Evolutionary conservation across 2,113 vertebrate species (phyloP), one percentile per base, ranked within the genome.

Genomic region (Rhagologus leucostigma): DNA sequence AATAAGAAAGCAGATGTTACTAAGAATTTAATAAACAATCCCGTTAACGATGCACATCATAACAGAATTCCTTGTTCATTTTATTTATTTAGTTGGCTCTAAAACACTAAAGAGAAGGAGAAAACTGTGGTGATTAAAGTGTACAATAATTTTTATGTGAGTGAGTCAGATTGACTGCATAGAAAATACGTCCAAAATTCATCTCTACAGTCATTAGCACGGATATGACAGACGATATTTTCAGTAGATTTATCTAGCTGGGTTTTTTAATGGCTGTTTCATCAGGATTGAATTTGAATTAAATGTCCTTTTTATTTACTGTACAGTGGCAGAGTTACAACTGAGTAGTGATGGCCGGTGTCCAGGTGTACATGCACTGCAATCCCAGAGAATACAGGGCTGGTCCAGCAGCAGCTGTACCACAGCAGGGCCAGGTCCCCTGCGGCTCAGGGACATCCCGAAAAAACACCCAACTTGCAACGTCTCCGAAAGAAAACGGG

Each of bases 21-120:
- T 70, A 78, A 84, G 55, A 87, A 50, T 44, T 78, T 89, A 94
- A 92, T 94, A 90, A 95, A 93, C 56, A 78, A 20, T 55, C 35
- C 52, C 57, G 77, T 64, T 71, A 64, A 81, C 20, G 35, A 82
- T 37, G 60, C 57, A 59, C 73, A 71, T 44, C 12, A 2, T 20
- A 71, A 67, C 19, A 52, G 81, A 84, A 67, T 49, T 10, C 27
- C 5, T 13, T 42, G 35, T 53, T 62, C 11, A 4, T 76, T 71
- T 55, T 4, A 23, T 75, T 80, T 32, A 47, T 62, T 70, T 64
- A 26, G 27, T 37, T 75, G 49, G 9, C 57, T 60, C 11, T 52
- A 47, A 35, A 80, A 53, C 16, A 74, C 32, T n/a, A 26, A n/a
- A 50, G 84, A 74, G 42, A 30, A 70, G 39, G 55, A 65, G 63